Conservation (phyloP, 2,113 vertebrate species). For the Cyphomyrus discorhynchus region DNA sequence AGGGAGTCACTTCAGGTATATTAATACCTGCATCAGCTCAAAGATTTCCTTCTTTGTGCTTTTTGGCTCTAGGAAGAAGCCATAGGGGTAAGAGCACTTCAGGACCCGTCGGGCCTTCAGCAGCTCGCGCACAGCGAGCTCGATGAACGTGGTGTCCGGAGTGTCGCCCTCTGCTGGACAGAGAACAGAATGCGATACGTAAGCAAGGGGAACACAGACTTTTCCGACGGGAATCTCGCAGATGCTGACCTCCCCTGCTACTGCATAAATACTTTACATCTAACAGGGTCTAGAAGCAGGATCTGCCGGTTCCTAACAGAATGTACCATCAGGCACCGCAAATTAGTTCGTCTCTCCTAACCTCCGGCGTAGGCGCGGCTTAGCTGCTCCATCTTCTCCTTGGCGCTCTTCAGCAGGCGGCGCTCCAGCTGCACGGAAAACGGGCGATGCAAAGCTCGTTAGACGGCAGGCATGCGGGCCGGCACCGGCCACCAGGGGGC, state of each 20-base stretch:
- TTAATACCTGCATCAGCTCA: constrained; percentile 95
- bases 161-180: constrained; percentile 77
- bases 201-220: background rate
- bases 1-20: constrained; percentile 15
- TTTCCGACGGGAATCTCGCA: background rate
- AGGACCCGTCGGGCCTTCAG: constrained; percentile 95
- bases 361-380: constrained; percentile 88
- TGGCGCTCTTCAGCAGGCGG: constrained; percentile 94
- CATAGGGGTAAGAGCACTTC: constrained; percentile 98
- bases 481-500: too few species aligned
- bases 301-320: background rate
- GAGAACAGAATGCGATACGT: background rate
- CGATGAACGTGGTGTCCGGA: constrained; percentile 96
- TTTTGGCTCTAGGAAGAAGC: constrained; percentile 97
- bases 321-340: background rate
- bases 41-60: constrained; percentile 99
- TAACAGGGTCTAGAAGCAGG: background rate
- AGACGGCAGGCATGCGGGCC: background rate
- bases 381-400: constrained; percentile 99
- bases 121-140: constrained; percentile 93
- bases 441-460: background rate
- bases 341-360: constrained; percentile 52
- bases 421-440: constrained; percentile 77
- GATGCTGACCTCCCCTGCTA: background rate
- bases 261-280: background rate